Evolutionary conservation across 2,797 vertebrate genomes (phyloP), one percentile per base, ranked within the genome.

Genomic region (Myotis daubentonii): DNA sequence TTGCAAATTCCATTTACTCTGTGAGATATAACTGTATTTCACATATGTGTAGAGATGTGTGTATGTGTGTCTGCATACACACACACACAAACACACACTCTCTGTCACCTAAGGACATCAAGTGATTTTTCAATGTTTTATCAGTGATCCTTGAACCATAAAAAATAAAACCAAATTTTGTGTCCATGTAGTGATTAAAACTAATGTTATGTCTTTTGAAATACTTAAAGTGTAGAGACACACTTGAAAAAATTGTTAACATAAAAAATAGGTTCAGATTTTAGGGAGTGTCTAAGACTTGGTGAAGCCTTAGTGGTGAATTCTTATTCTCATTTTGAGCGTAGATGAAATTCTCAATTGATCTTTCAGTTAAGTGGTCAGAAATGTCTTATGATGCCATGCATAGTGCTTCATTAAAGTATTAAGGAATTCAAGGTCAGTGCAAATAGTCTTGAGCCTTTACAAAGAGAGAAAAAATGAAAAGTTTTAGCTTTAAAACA

Each of bases 121-220:
- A 72, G 30, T 60, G 68, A 85, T 33, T 87, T 87, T 79, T 75
- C 66, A 68, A 0, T 86, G 57, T 88, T 89, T 89, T 75, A 68
- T 79, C 41, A 60, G 22, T 92, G 81, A 88, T 83, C 70, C 16
- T 93, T 51, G 78, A 87, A 94, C 60, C 41, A 75, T 82, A 82
- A 85, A 88, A 90, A 87, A 38, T 66, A 88, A 88, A 92, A 68
- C 2, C 11, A 84, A 19, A 36, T 55, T 91, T 76, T 53, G 16
- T 62, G 3, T 87, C 93, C 47, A n/a, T 71, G n/a, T 25, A 72
- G 25, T 86, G 49, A 89, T 66, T 82, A 84, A 84, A 87, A 87
- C 49, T 57, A 79, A 51, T 44, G 6, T 78, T 72, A 23, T 79
- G 6, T 79, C 60, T 53, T 96, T 82, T 79, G 62, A 94, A 76